Base-by-base conservation (phyloP, 2,113 vertebrate genomes). In the Gambusia affinis region DNA sequence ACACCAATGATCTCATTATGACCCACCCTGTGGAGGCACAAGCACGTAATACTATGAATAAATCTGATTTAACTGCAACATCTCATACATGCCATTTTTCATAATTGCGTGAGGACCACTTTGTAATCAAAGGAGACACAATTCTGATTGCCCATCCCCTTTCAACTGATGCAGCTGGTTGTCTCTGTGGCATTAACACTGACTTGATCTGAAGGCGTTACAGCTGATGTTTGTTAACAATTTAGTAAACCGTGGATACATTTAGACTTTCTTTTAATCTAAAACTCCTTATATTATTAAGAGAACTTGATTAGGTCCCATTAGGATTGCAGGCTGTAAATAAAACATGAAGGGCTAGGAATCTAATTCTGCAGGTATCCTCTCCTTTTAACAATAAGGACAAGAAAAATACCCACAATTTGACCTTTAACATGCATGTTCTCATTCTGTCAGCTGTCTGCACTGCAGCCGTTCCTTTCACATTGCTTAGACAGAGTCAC, bases 1-100 rank as follows among this genome's bases (percentile, higher is more conserved):
- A 99, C 96, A 0, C 98, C 98, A 31, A 99, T 99, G 86, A 99
- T 96, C 92, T 99, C 98, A 29, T 99, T 99, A 88, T 99, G 97
- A 64, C 98, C 98, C 85, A 99, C 98, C 72, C 98, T 99, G 93
- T 39, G 85, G 82, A 77, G n/a, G 79, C 64, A 81, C 61, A 76
- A 66, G 35, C 33, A 29, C 14, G 35, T 3, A 60, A 35, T 51
- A 42, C 35, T 47, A 60, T 70, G 31, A 75, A 73, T 42, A 35
- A 28, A 12, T 78, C 57, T 78, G 78, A 88, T 72, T 75, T 63
- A 47, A 88, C 69, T 57, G 3, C 0, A 79, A 84, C 81, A 54
- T 33, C 63, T 72, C 61, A 67, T 66, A 60, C 76, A 75, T 67
- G 27, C 63, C 54, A 67, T 2, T 71, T 72, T 74, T 66, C 37